phyloP scores from a whole-genome alignment of 1,140 invertebrate species.

The Drosophila sp. region DNA sequence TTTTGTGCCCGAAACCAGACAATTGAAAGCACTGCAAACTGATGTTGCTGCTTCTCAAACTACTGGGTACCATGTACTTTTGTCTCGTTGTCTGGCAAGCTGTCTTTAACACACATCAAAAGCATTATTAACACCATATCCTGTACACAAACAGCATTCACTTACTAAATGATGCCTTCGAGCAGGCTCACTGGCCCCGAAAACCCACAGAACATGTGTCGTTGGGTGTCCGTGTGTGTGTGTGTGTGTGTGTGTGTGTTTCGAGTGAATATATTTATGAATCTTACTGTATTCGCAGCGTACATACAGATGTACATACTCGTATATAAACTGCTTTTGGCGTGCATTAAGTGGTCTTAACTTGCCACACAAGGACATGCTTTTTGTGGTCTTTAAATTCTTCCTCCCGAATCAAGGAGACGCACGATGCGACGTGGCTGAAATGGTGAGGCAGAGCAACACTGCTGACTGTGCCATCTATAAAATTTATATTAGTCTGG shows the following conservation, averaged over 20 bases:
- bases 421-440: background rate
- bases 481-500: constrained; percentile 63
- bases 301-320: constrained; percentile 12
- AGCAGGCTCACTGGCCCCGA: constrained; percentile 57
- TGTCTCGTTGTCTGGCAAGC: constrained; percentile 58
- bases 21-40: background rate
- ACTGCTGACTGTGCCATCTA: constrained; percentile 50
- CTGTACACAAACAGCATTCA: constrained; percentile 51
- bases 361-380: constrained; percentile 70
- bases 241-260: constrained; percentile 27
- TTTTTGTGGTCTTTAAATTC: constrained; percentile 75
- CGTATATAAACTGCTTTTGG: constrained; percentile 69
- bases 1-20: constrained; percentile 2
- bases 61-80: constrained; percentile 39
- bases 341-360: constrained; percentile 79
- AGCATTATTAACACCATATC: constrained; percentile 76
- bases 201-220: constrained; percentile 74
- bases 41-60: background rate
- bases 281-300: constrained; percentile 37
- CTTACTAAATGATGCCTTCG: constrained; percentile 66
- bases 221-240: constrained; percentile 33
- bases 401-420: constrained; percentile 21
- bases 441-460: constrained; percentile 9
- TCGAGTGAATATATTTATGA: constrained; percentile 67
- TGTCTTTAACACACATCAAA: constrained; percentile 79